phyloP scores from a whole-genome alignment of 2,888 invertebrate species.

The Conus canariensis region DNA sequence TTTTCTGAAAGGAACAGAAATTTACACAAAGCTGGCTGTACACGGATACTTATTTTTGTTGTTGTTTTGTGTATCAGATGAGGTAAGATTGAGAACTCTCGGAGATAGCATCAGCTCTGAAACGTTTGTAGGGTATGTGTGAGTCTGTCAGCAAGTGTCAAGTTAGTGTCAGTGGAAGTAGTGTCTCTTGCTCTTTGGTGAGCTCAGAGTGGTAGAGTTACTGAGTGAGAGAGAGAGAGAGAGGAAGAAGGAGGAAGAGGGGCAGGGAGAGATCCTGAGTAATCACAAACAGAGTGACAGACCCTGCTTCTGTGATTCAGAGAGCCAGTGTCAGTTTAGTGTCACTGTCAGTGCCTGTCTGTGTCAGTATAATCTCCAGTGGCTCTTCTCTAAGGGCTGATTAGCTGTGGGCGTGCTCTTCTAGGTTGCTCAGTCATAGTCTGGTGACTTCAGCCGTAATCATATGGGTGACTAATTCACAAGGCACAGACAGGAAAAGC shows the following conservation, averaged over 20 bases:
- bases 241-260: neutral
- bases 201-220: neutral
- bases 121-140: too few species aligned
- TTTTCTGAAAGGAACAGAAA: too few species aligned
- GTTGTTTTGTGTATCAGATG: too few species aligned
- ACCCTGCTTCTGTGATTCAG: neutral
- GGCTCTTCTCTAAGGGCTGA: too few species aligned
- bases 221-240: neutral
- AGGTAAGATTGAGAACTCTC: too few species aligned
- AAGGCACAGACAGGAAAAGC: neutral
- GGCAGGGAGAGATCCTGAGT: neutral
- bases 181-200: too few species aligned
- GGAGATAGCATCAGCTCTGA: too few species aligned
- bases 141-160: too few species aligned
- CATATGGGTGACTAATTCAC: neutral
- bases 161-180: too few species aligned
- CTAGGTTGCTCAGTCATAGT: neutral
- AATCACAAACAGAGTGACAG: neutral
- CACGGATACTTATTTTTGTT: too few species aligned
- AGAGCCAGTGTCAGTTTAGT: neutral
- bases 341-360: neutral
- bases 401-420: neutral
- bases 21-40: too few species aligned
- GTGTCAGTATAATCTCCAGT: too few species aligned
- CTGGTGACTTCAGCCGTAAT: slow-evolving; percentile 5